A percentile compares a stretch with the other conserved stretches of the same genome.
phyloP scores from a whole-genome alignment of 1,140 invertebrate genomes.

The Drosophila pseudoobscura region DNA sequence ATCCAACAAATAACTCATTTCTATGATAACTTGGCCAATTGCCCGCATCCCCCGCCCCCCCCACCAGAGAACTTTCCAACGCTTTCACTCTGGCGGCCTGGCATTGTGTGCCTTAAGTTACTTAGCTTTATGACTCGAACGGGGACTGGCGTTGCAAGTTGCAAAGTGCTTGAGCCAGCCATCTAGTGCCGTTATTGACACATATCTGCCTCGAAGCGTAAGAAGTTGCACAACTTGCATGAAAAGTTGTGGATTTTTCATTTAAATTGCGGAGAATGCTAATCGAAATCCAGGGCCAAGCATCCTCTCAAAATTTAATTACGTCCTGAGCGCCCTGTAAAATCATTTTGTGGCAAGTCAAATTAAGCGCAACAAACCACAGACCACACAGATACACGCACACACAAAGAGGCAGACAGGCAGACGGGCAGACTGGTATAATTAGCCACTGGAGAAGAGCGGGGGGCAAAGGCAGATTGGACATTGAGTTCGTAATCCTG shows the following conservation, averaged over 20 bases:
- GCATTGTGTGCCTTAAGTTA: constrained; percentile 50
- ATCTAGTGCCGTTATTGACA: constrained; percentile 42
- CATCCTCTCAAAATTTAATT: constrained; percentile 50
- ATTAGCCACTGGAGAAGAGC: constrained; percentile 22
- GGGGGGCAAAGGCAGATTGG: not conserved
- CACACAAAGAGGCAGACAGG: constrained; percentile 4
- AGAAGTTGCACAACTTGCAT: constrained; percentile 5
- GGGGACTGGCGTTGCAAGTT: constrained; percentile 7
- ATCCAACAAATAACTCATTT: constrained; percentile 64
- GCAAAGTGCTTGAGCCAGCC: constrained; percentile 32
- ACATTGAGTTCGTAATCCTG: constrained; percentile 38
- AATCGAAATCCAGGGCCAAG: constrained; percentile 19
- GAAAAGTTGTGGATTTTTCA: not conserved
- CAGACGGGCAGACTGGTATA: constrained; percentile 22
- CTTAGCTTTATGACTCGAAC: constrained; percentile 54
- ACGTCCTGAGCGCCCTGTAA: constrained; percentile 37
- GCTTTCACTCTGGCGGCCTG: constrained; percentile 35
- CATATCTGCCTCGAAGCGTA: constrained; percentile 45
- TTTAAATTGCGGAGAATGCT: not conserved
- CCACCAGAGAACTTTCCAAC: constrained; percentile 14
- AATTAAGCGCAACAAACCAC: constrained; percentile 48
- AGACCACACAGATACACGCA: constrained; percentile 18
- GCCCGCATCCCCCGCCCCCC: constrained; percentile 12
- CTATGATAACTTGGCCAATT: constrained; percentile 67
- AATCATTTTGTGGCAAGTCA: constrained; percentile 49